Evolutionary conservation across 2,888 invertebrate genomes (phyloP), one percentile per base, ranked within the genome.

Genomic region (Lypha dubia): DNA sequence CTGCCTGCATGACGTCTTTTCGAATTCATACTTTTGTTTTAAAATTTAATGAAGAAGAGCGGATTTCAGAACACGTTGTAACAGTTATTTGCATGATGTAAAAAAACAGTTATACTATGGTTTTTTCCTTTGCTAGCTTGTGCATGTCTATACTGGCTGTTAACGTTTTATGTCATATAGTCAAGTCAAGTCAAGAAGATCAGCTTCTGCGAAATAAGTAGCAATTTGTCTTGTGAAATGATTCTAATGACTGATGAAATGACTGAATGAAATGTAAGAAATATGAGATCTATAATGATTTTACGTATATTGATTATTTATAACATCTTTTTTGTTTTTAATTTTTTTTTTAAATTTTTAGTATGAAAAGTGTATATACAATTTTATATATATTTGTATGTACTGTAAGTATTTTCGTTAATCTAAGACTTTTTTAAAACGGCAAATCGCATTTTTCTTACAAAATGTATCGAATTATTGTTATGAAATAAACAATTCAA

Each of bases 381-480:
- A 74, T 32, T 17, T 62, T 38, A 24, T 46, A 22, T 3, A 75
- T 15, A 28, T 20, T 0, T 11, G 8, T 51, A 28, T 74, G 24
- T 49, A 13, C 32, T 35, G n/a, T 56, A 32, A 20, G 56, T n/a
- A 24, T 35, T 20, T n/a, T 15, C 8, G 38, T 17, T 35, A 58
- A 17, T 7, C 17, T 35, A 20, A 62, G 46, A 17, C 35, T 35
- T 63, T 63, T 46, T n/a, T n/a, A n/a, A n/a, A 15, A 53, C 7
- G 62, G 63, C 70, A 82, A 82, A 75, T 74, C 68, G n/a, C n/a
- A 32, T 73, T 5, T 63, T 41, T 15, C 17, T 63, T 58, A 24
- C 46, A 11, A 28, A 58, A 62, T 60, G n/a, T 41, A 70, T 63
- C 51, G 79, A 79, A 68, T 76, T 76, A 58, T 35, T 51, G 62